Conservation (phyloP, 2,113 vertebrate species). For the Chaenocephalus aceratus region DNA sequence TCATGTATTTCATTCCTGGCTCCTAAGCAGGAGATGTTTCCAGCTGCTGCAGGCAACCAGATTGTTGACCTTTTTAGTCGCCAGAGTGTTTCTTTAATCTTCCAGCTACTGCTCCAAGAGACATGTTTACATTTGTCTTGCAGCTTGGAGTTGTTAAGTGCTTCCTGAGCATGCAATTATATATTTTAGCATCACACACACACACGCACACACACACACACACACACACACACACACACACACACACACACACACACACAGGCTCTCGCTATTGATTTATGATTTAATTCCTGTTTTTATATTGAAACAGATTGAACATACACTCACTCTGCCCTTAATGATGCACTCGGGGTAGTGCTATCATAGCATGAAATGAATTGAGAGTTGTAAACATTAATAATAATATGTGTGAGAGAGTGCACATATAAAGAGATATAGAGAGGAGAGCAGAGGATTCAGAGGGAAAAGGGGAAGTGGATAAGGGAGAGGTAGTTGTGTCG, state of each 20-base stretch:
- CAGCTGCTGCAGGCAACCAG: constrained; percentile 8
- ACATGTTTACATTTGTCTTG: constrained; percentile 30
- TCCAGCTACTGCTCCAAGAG: constrained; percentile 24
- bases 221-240: constrained; percentile 12
- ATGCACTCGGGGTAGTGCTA: constrained; percentile 55
- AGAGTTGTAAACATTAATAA: constrained; percentile 58
- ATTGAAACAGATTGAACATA: constrained; percentile 56
- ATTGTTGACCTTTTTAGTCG: constrained; percentile 48
- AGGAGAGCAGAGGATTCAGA: background rate
- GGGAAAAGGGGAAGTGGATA: background rate
- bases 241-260: constrained; percentile 17
- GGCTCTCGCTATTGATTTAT: constrained; percentile 53
- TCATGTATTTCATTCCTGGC: background rate
- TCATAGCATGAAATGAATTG: constrained; percentile 42
- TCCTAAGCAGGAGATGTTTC: background rate
- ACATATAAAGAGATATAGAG: constrained; percentile 1
- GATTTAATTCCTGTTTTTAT: constrained; percentile 68
- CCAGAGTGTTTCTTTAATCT: constrained; percentile 37
- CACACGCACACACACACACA: constrained; percentile 17
- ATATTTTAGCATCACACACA: constrained; percentile 39
- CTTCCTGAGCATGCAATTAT: constrained; percentile 50
- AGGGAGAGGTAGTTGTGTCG: background rate
- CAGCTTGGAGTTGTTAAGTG: constrained; percentile 40
- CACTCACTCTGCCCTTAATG: constrained; percentile 46
- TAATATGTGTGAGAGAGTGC: constrained; percentile 1